These are phyloP conservation scores for Lepidurus packardi DNA, from an alignment of 1,140 invertebrate genomes.

Conservation along the genomic window DNA sequence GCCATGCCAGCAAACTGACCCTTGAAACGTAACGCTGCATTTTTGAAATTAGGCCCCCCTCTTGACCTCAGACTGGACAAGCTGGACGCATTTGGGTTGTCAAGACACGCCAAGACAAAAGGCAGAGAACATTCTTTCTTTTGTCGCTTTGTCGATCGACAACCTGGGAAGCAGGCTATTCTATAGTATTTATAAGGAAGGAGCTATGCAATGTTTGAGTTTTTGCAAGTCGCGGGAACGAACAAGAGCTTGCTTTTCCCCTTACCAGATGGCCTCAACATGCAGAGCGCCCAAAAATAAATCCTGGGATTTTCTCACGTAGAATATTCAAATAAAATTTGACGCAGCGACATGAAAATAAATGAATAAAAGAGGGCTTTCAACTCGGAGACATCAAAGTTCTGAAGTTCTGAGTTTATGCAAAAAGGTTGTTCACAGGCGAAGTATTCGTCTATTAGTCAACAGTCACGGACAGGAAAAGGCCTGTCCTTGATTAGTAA, in stretches of 20 bases:
- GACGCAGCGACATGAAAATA: not conserved
- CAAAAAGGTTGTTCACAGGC: not conserved
- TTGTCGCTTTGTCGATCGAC: not conserved
- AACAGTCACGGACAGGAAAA: not conserved
- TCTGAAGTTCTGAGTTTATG: not conserved
- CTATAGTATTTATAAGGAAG: not conserved
- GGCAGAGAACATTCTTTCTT: not conserved
- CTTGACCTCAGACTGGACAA: not conserved
- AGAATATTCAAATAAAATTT: no score
- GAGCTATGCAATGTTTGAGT: no score
- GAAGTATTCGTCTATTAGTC: not conserved
- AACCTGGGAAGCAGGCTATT: not conserved
- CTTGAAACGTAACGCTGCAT: conserved; percentile 1
- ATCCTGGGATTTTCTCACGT: no score
- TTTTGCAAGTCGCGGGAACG: no score
- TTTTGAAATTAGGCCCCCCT: not conserved
- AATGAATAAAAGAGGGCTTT: not conserved
- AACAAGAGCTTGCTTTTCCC: no score
- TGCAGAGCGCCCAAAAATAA: no score
- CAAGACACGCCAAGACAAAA: not conserved
- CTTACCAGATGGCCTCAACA: no score
- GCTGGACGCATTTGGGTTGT: not conserved
- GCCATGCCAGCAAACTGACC: not conserved
- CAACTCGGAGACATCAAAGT: not conserved
- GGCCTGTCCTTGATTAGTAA: conserved; percentile 16